Evolutionary conservation across 2,797 vertebrate species (phyloP).

Genomic region (Onychomys arenicola): DNA sequence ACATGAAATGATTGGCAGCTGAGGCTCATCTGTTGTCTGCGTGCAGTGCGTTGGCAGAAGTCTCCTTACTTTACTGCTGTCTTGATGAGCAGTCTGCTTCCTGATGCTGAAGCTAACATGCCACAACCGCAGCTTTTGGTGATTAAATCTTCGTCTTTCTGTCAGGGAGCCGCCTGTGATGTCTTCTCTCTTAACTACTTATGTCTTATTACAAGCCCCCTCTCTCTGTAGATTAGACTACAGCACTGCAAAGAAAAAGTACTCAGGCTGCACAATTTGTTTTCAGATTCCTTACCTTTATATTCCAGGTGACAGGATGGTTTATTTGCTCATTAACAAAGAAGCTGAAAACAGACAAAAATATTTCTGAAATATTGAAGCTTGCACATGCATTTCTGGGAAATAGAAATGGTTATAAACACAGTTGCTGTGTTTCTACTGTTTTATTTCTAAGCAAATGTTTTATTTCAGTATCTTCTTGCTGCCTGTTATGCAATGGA

Average conservation of each 20-base stretch:
- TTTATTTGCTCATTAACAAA: conserved; percentile 76
- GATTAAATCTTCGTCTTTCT: conserved; percentile 87
- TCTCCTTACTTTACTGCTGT: conserved; percentile 70
- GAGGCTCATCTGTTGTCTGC: conserved; percentile 83
- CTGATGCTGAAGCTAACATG: conserved; percentile 70
- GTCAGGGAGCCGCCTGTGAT: conserved; percentile 86
- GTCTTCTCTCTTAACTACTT: conserved; percentile 86
- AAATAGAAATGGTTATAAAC: conserved; percentile 56
- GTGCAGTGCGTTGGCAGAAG: conserved; percentile 80
- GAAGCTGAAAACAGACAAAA: conserved; percentile 60
- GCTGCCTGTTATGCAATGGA: neutral
- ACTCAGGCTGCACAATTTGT: conserved; percentile 67
- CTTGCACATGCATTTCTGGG: conserved; percentile 12
- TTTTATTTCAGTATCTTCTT: conserved; percentile 25
- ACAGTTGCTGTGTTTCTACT: conserved; percentile 10
- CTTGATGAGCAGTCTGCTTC: conserved; percentile 84
- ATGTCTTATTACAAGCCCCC: conserved; percentile 84
- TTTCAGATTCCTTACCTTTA: conserved; percentile 69
- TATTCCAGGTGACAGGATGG: conserved; percentile 76
- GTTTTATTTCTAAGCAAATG: conserved; percentile 62
- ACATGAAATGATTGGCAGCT: conserved; percentile 83
- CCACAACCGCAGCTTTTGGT: conserved; percentile 81
- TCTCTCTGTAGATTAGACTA: conserved; percentile 71
- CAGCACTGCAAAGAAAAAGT: conserved; percentile 54
- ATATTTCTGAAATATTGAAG: conserved; percentile 52